Base-by-base conservation (phyloP, 2,888 invertebrate species). In the Serrognathus titanus region DNA sequence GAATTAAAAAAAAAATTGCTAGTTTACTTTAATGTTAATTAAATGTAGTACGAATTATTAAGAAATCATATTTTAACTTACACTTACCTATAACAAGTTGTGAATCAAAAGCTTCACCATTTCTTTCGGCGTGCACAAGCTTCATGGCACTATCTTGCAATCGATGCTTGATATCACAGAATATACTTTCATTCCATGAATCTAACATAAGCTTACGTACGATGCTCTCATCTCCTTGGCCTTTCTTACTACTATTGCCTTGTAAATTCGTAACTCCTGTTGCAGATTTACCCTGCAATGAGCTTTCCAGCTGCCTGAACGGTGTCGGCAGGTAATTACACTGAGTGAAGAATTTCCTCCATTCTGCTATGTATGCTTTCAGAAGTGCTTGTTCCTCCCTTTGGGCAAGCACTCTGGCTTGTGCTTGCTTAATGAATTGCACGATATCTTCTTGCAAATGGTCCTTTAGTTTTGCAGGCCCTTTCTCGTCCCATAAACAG, bases 321-420 rank as follows among this genome's bases (percentile, higher is more conserved):
- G 97, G 97, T 65, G 95, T 91, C 1, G 97, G 97, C 70, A 98
- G 82, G 80, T 97, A 98, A 75, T 93, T 92, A 78, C 97, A 97
- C 76, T 99, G 98, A 3, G 95, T 93, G 75, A 97, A 97, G 81
- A 97, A 99, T 75, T 95, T 96, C 49, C 94, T 86, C 99, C 99
- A 99, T 79, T 99, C 98, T 5, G 90, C 87, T 67, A 98, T 98
- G 76, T 99, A 99, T 1, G 97, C 93, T 77, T 94, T 95, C 6
- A 99, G 81, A 38, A 99, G 82, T 1, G 96, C 94, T 74, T 97
- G 95, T 69, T 98, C 97, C 72, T 97, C 97, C 61, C 92, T 85
- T 72, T 97, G 93, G 0, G 92, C 88, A 63, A 95, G 80, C 1
- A 99, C 97, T 68, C 94, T 83, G 69, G 85, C 85, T 76, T 96